Conservation (phyloP, 2,888 invertebrate genomes). For the Megaustenia siamemsis region DNA sequence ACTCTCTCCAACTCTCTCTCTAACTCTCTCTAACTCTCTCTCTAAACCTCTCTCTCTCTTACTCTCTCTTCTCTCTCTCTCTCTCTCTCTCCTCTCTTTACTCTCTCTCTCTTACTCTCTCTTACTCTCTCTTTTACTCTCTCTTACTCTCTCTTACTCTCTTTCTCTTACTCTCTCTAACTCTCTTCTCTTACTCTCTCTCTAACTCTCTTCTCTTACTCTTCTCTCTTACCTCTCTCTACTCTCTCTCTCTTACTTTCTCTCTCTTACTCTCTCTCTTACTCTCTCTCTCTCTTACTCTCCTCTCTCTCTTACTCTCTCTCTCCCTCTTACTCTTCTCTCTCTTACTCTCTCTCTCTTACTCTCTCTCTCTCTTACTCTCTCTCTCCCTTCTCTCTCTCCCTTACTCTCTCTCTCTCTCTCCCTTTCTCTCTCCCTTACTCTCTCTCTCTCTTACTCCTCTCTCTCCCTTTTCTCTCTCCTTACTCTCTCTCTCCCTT, state of each 20-base stretch:
- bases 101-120: neutral
- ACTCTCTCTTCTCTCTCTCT: slow-evolving; percentile 5
- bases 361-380: no score
- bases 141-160: slow-evolving; percentile 10
- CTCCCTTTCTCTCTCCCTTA: no score
- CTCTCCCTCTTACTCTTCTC: neutral
- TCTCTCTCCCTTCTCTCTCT: no score
- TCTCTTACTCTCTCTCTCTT: no score
- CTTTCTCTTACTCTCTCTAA: neutral
- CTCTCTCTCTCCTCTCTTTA: slow-evolving; percentile 14
- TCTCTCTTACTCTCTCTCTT: slow-evolving; percentile 18
- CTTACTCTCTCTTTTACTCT: neutral
- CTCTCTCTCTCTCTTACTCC: no score
- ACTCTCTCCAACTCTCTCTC: neutral
- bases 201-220: neutral
- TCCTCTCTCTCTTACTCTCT: slow-evolving; percentile 14
- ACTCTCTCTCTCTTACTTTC: neutral
- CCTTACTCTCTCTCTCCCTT: neutral
- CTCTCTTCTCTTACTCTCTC: slow-evolving; percentile 15
- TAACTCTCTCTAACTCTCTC: neutral
- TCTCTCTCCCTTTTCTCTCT: no score
- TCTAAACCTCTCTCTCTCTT: neutral
- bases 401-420: no score
- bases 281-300: slow-evolving; percentile 11
- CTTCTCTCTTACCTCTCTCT: neutral